Base-by-base conservation (phyloP, 2,113 vertebrate genomes). In the Formicarius rufipectus region DNA sequence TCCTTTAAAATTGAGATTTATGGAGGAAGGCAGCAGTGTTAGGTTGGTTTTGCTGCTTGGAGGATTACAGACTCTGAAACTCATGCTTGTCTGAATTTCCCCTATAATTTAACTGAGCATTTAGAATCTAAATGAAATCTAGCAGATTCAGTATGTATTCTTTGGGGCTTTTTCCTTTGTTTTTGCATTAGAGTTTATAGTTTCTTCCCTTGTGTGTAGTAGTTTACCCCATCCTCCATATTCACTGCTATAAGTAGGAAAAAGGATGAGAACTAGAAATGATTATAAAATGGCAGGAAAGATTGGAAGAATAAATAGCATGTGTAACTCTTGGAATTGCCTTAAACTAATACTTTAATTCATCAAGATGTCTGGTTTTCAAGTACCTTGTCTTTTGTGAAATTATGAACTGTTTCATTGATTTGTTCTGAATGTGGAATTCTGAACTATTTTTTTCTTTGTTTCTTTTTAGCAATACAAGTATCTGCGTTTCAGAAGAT, bases 401-500 rank as follows among this genome's bases (percentile, higher is more conserved):
- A 52, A 52, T 40, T 55, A 19, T 49, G 35, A 37, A 75, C 10
- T 7, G 12, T 60, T 50, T 72, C 2, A 31, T 28, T 60, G 42
- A 3, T 63, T 55, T 40, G 17, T 73, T 75, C 40, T 74, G 35
- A 9, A 49, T 42, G 40, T 14, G 25, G n/a, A 91, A 64, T 78
- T 28, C 63, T 92, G 30, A 96, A 52, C 40, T 76, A 30, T 69
- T 47, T 55, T 72, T 47, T 47, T 47, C 21, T 42, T 42, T 42
- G 24, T 82, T 96, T 90, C 35, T 74, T 97, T 96, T 87, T 88
- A 99, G 99, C 99, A 99, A 98, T 99, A 99, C 97, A 99, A 99
- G 95, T 99, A 99, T 87, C 97, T 99, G 66, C 98, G 98, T 69
- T 99, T 99, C 97, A 98, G 99, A 87, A 98, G 98, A 91, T 98